Evolutionary conservation across 2,113 vertebrate species (phyloP).

Genomic region (Ciconia maguari): DNA sequence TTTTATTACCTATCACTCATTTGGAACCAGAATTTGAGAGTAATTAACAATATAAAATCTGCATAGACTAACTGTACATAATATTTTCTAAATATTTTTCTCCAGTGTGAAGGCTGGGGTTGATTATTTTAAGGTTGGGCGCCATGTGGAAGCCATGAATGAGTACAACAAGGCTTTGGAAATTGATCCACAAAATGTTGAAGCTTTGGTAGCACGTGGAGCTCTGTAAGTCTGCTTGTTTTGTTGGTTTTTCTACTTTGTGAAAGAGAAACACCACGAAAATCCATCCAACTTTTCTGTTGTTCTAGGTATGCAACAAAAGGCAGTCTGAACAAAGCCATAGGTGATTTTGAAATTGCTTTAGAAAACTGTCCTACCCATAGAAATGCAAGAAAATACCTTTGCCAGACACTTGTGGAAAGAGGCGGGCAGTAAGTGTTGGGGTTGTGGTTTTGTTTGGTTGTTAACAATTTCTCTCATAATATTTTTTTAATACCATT

Average conservation of each 20-base stretch:
- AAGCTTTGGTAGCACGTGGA: constrained; percentile 96
- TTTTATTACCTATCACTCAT: background rate
- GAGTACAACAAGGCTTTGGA: constrained; percentile 98
- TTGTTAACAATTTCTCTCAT: background rate
- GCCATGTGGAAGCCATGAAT: constrained; percentile 95
- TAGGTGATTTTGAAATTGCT: constrained; percentile 93
- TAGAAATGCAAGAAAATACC: constrained; percentile 95
- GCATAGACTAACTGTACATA: background rate
- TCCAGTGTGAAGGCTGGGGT: constrained; percentile 92
- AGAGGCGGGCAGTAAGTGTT: constrained; percentile 91
- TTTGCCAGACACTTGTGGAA: constrained; percentile 96
- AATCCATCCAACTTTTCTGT: background rate
- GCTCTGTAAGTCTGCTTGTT: constrained; percentile 83
- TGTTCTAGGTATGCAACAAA: constrained; percentile 90
- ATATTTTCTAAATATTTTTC: background rate
- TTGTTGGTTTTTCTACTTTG: background rate
- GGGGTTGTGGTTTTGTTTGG: background rate
- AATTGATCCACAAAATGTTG: constrained; percentile 92
- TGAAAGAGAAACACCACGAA: background rate
- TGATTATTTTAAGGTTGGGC: constrained; percentile 92
- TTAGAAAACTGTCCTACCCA: constrained; percentile 91
- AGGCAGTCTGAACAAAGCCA: constrained; percentile 93
- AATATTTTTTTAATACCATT: background rate
- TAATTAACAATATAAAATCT: background rate
- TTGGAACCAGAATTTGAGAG: background rate